These are phyloP conservation scores for Leucosticte australis DNA, from an alignment of 2,113 vertebrate species.

Conservation along the genomic window DNA sequence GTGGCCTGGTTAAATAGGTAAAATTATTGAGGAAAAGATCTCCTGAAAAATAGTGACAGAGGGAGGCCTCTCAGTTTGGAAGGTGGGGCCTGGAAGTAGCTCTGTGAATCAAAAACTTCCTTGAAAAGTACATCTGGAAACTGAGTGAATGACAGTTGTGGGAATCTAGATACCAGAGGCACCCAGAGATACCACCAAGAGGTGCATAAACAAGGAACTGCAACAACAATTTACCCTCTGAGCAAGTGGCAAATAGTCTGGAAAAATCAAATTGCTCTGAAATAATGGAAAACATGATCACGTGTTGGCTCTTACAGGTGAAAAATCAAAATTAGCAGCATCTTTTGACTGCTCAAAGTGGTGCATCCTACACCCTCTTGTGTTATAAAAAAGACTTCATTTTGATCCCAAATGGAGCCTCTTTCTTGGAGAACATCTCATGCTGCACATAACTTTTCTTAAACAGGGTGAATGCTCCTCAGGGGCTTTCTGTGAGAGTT, in stretches of 20 bases:
- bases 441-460: neutral
- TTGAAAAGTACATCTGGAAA: neutral
- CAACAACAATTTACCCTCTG: neutral
- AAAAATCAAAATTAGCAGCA: neutral
- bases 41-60: neutral
- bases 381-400: neutral
- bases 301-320: neutral
- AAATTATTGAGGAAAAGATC: neutral
- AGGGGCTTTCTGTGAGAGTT: neutral
- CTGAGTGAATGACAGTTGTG: neutral
- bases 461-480: neutral
- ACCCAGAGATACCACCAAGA: neutral
- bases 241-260: neutral
- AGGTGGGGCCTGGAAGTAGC: neutral
- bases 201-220: neutral
- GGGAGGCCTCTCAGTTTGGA: neutral
- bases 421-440: neutral
- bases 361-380: rapidly evolving
- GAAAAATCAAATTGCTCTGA: neutral
- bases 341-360: neutral
- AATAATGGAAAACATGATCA: neutral
- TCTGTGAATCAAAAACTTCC: neutral
- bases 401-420: neutral
- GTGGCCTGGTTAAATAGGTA: neutral
- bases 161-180: neutral